Conservation (phyloP, 2,888 invertebrate species). For the Athalia cordata region DNA sequence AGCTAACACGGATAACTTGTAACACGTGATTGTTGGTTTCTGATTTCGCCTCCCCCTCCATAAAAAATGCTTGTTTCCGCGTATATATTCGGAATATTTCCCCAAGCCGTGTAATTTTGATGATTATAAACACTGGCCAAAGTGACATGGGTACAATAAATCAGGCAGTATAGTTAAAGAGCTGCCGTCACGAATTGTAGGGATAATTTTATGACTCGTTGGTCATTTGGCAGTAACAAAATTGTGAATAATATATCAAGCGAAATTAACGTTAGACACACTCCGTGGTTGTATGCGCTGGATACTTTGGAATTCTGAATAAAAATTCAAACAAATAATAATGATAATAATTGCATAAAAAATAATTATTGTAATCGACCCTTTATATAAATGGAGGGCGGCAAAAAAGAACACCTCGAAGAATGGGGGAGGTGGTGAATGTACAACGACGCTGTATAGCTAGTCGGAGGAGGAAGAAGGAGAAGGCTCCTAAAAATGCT, state of each 20-base stretch:
- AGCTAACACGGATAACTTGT: no score
- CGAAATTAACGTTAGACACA: slow-evolving; percentile 23
- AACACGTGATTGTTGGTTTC: not conserved
- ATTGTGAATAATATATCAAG: slow-evolving; percentile 35
- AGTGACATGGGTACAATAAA: not conserved
- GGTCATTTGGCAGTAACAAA: slow-evolving; percentile 3
- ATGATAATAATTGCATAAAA: not conserved
- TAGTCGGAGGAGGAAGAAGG: not conserved
- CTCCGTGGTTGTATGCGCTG: not conserved
- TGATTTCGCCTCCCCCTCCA: not conserved
- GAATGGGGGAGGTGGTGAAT: slow-evolving; percentile 18
- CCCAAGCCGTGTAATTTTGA: slow-evolving; percentile 10
- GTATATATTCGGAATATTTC: not conserved
- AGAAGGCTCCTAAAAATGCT: slow-evolving; percentile 55
- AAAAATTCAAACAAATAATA: not conserved
- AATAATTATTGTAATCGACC: no score
- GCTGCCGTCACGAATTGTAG: not conserved
- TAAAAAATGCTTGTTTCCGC: not conserved
- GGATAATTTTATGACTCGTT: slow-evolving; percentile 31
- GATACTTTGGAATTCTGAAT: not conserved
- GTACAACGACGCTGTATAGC: not conserved
- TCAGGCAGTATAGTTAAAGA: slow-evolving; percentile 1
- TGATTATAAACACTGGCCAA: not conserved
- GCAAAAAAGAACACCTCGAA: not conserved
- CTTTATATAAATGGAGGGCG: no score